Conservation (phyloP, 2,888 invertebrate species). For the Leptinotarsa juncta region DNA sequence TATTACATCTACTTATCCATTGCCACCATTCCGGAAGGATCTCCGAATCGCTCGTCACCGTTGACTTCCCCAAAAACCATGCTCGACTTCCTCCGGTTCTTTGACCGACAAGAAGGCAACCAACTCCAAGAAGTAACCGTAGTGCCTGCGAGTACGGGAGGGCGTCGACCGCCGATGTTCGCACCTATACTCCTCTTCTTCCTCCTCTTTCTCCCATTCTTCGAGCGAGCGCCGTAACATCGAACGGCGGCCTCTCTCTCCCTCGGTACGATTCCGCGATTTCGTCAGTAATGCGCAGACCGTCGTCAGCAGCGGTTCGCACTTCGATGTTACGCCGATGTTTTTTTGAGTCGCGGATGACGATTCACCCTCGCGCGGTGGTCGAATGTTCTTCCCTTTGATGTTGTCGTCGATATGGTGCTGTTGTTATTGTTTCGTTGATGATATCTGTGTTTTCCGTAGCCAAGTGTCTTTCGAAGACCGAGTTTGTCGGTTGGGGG, state of each 20-base stretch:
- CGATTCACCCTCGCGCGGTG: constrained; percentile 10
- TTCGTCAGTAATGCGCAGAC: constrained; percentile 47
- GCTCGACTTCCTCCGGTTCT: constrained; percentile 42
- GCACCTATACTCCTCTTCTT: constrained; percentile 32
- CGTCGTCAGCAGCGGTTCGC: constrained; percentile 24
- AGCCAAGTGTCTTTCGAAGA: neutral
- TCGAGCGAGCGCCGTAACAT: constrained; percentile 6
- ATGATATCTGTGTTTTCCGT: neutral
- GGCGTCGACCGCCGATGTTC: constrained; percentile 43
- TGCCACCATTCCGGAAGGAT: neutral
- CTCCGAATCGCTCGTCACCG: neutral
- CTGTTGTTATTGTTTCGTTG: neutral
- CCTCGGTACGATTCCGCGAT: neutral
- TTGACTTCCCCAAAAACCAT: constrained; percentile 25
- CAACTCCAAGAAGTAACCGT: constrained; percentile 14
- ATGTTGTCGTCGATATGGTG: neutral
- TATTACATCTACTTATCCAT: no score
- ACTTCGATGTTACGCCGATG: constrained; percentile 1
- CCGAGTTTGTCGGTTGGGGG: neutral
- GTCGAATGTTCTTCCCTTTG: constrained; percentile 7
- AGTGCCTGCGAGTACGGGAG: constrained; percentile 22
- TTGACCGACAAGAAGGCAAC: constrained; percentile 35
- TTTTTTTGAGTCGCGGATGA: constrained; percentile 16
- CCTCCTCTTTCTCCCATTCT: constrained; percentile 16
- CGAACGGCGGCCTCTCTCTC: constrained; percentile 1